phyloP scores from a whole-genome alignment of 2,797 vertebrate species.

The Psittacula echo region DNA sequence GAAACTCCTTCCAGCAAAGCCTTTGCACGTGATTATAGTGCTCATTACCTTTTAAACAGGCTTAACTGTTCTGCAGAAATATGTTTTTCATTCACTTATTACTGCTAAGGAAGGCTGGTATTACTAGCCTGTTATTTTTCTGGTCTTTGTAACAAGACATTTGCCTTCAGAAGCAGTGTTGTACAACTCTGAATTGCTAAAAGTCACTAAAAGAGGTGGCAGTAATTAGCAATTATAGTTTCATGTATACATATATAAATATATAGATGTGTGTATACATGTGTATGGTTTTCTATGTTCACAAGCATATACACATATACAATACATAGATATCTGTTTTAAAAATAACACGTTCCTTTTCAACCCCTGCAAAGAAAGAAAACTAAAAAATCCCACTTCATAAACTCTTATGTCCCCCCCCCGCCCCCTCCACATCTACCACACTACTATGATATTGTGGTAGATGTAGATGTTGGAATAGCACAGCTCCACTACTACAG shows the following conservation, averaged over 20 bases:
- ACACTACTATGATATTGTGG: accelerated
- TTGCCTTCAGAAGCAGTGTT: neutral
- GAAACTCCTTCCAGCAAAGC: slow-evolving; percentile 13
- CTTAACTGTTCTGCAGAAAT: slow-evolving; percentile 14
- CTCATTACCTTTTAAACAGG: slow-evolving; percentile 18
- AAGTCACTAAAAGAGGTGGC: neutral
- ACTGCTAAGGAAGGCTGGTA: slow-evolving; percentile 33
- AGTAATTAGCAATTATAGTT: neutral
- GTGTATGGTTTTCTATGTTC: neutral
- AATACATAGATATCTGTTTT: neutral
- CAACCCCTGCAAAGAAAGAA: neutral
- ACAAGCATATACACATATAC: neutral
- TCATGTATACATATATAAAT: neutral
- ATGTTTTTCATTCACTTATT: neutral
- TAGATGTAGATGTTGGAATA: neutral
- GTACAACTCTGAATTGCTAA: neutral
- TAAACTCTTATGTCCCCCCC: neutral
- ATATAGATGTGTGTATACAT: accelerated
- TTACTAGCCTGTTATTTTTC: neutral
- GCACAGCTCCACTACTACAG: neutral
- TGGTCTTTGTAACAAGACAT: neutral
- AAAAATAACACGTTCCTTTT: neutral
- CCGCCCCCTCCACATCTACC: neutral
- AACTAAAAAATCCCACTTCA: neutral
- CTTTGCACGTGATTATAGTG: neutral